Evolutionary conservation across 2,797 vertebrate species (phyloP), one percentile per base, ranked within the genome.

Genomic region (Acanthiza pusilla): DNA sequence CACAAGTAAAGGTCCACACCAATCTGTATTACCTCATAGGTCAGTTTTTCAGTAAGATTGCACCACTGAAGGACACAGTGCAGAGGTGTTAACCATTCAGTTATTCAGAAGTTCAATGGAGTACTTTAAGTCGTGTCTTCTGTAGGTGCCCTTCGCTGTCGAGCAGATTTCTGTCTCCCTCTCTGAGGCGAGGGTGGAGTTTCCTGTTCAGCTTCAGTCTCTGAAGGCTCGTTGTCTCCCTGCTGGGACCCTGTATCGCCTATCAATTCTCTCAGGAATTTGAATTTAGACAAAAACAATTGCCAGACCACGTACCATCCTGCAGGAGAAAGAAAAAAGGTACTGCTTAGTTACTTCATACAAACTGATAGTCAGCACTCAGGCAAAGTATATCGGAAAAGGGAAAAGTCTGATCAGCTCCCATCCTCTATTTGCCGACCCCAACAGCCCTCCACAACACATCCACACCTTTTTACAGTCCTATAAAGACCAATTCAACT

Each of bases 261-360:
- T 48, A 99, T 98, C 32, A 99, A 97, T 93, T 99, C 99, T 45
- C 99, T 98, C 91, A 99, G 98, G 97, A 99, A 99, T 97, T 99
- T 99, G 97, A 99, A 99, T 97, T 99, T 99, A 63, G 99, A 99
- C 94, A 99, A 93, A 98, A 99, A 99, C 79, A 99, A 98, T 84
- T 99, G 99, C 99, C 99, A 99, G 86, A 99, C 99, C 89, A 99
- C 99, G 82, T 99, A 99, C 99, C 99, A 99, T 94, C 99, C 99
- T 99, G 97, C 36, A 96, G 62, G 73, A 94, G 63, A 93, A 81
- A 96, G 76, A 73, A 71, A 29, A 72, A 45, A 75, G 20, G 60
- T 4, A 61, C 47, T 13, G 27, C 55, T 96, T 30, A 85, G 78
- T 96, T 74, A 80, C 61, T 90, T 92, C 25, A 61, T 15, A 50